Percentiles rank a stretch among this genome's conserved stretches.
These are phyloP conservation scores for Pinctada fucata DNA, from an alignment of 2,888 invertebrate species.

Conservation along the genomic window DNA sequence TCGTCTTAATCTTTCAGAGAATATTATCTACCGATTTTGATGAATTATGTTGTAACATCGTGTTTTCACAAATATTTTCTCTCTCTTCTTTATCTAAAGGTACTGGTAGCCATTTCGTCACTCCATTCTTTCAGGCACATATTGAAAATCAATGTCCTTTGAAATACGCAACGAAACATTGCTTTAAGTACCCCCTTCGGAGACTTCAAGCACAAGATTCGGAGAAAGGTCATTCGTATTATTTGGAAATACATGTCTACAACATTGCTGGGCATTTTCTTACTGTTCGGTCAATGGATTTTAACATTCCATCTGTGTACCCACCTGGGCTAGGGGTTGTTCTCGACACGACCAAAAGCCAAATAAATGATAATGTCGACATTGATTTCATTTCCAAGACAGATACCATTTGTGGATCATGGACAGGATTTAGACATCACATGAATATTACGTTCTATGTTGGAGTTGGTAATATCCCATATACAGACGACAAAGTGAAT, in stretches of 20 bases:
- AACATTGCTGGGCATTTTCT: conserved; percentile 48
- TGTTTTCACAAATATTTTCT: neutral
- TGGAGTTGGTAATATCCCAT: conserved; percentile 28
- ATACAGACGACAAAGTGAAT: conserved; percentile 13
- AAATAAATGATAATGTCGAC: neutral
- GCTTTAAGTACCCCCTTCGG: conserved; percentile 24
- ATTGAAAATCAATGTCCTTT: conserved; percentile 16
- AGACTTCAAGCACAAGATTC: conserved; percentile 33
- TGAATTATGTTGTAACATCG: too few species aligned
- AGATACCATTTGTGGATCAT: conserved; percentile 26
- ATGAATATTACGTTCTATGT: conserved; percentile 21
- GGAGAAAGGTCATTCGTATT: conserved; percentile 22
- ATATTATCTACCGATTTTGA: too few species aligned
- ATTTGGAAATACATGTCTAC: conserved; percentile 43
- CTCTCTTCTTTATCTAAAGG: conserved; percentile 8
- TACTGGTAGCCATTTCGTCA: neutral
- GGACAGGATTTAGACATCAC: conserved; percentile 31
- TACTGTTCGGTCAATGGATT: conserved; percentile 21
- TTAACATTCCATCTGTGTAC: conserved; percentile 33
- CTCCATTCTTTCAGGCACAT: conserved; percentile 22
- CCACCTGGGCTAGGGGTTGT: conserved; percentile 35
- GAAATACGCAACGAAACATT: conserved; percentile 1
- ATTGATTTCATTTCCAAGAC: conserved; percentile 19
- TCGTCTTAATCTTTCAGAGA: too few species aligned
- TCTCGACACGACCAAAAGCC: conserved; percentile 21